Evolutionary conservation across 1,140 invertebrate genomes (phyloP), one percentile per base, ranked within the genome.

Genomic region (Philaenus spumarius): DNA sequence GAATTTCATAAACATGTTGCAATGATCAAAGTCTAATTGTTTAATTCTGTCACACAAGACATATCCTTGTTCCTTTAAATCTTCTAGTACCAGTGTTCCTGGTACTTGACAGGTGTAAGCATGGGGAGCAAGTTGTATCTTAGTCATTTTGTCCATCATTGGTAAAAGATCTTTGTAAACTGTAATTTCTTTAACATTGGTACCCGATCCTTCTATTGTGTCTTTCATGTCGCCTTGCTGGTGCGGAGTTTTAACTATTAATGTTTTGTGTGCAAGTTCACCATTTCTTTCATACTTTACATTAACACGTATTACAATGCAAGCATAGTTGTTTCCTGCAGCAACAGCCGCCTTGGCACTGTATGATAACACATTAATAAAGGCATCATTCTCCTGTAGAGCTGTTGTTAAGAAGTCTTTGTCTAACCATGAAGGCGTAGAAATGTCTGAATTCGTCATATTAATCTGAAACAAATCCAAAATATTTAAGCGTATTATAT

Each of bases 251-350:
- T 79, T 80, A 1, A 72, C 76, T 4, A 80, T 71, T 0, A 75
- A 50, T 34, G 72, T 34, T 35, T 75, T 47, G 12, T 67, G 48
- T 34, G 73, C 58, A 47, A 20, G 37, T 11, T 39, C 14, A 0
- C 62, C 55, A 1, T 56, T n/a, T 1, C 61, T 58, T 5, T 55
- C 68, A 1, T 74, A 57, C 4, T 61, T 39, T 0, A 71, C 68
- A 12, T 69, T 54, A 0, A 82, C 70, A 6, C 69, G 69, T 1
- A 79, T 62, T 59, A 82, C 80, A 0, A 74, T 63, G 66, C 81
- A 81, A 4, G 78, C 80, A 61, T 81, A 83, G 68, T 83, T 82
- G 61, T 82, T 80, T 1, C 80, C 80, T 0, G 75, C 53, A 11
- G 53, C 15, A 9, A 54, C 51, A 14, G 51, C 51, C 2, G 30